Percentiles rank a stretch among this genome's conserved stretches.
phyloP scores from a whole-genome alignment of 2,113 vertebrate species.

The Silurus asotus region DNA sequence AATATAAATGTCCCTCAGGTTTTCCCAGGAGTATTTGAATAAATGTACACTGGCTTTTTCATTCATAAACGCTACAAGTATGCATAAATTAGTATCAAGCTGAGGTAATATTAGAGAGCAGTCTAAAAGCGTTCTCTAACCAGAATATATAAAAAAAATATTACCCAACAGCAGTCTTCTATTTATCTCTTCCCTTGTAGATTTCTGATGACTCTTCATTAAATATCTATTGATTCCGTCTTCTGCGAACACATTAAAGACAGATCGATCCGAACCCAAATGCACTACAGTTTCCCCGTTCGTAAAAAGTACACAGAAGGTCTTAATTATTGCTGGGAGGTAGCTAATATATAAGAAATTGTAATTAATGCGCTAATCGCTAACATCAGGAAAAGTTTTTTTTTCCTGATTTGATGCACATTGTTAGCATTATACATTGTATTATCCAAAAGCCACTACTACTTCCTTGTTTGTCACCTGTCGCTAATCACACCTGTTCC shows the following conservation, averaged over 20 bases:
- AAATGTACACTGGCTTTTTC: not conserved
- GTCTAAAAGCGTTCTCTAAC: too few relatives aligned
- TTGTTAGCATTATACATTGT: not conserved
- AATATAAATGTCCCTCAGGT: not conserved
- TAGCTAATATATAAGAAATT: not conserved
- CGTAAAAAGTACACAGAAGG: not conserved
- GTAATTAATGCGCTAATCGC: constrained; percentile 33
- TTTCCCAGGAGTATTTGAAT: not conserved
- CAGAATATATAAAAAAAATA: not conserved
- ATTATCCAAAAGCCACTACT: constrained; percentile 33
- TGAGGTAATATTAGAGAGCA: not conserved
- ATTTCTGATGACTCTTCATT: constrained; percentile 12
- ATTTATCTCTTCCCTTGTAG: not conserved
- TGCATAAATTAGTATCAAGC: not conserved
- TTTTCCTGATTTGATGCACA: constrained; percentile 56
- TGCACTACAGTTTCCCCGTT: not conserved
- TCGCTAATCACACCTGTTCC: too few relatives aligned
- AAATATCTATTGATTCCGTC: not conserved
- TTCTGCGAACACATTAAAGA: not conserved
- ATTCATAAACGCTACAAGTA: not conserved
- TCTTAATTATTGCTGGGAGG: not conserved
- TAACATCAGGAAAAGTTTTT: constrained; percentile 48
- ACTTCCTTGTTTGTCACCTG: not conserved
- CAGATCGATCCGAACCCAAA: constrained; percentile 1
- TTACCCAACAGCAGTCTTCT: not conserved